These are phyloP conservation scores for Lagopus muta DNA, from an alignment of 2,113 vertebrate genomes.

Conservation along the genomic window DNA sequence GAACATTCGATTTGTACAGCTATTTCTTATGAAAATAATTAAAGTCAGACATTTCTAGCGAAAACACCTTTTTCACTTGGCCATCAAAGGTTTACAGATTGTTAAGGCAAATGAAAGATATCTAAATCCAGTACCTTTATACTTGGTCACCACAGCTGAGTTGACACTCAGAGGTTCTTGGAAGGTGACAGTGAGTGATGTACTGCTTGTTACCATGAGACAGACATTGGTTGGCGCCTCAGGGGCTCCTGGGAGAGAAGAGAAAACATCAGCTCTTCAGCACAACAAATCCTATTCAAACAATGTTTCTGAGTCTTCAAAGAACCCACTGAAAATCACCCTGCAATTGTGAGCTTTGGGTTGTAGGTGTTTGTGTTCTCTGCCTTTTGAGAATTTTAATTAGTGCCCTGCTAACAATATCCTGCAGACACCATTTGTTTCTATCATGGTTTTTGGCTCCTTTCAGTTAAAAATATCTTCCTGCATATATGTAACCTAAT, in stretches of 20 bases:
- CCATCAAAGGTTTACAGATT: not conserved
- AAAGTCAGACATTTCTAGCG: not conserved
- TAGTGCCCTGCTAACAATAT: conserved; percentile 61
- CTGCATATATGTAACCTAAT: conserved; percentile 64
- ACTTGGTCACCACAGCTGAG: conserved; percentile 93
- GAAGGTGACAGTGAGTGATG: conserved; percentile 92
- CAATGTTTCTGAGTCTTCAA: conserved; percentile 69
- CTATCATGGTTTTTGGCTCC: conserved; percentile 58
- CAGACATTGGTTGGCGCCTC: conserved; percentile 90
- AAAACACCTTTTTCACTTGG: not conserved
- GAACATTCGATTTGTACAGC: not conserved
- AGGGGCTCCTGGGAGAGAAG: conserved; percentile 86
- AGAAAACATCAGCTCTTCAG: conserved; percentile 75
- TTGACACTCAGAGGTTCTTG: conserved; percentile 93
- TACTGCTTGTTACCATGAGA: conserved; percentile 90
- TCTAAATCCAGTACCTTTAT: conserved; percentile 85
- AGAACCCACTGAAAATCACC: conserved; percentile 64
- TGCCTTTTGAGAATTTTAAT: conserved; percentile 75
- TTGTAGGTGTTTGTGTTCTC: conserved; percentile 69
- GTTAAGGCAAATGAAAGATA: conserved; percentile 7
- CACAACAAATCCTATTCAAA: conserved; percentile 81
- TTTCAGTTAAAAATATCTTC: conserved; percentile 69
- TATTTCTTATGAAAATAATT: not conserved
- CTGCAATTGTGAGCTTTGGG: conserved; percentile 63
- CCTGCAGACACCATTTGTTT: conserved; percentile 73